A percentile compares a stretch with the other conserved stretches of the same genome.
Evolutionary conservation across 2,797 vertebrate genomes (phyloP).

Genomic region (Cynodonichthys magdalenae): DNA sequence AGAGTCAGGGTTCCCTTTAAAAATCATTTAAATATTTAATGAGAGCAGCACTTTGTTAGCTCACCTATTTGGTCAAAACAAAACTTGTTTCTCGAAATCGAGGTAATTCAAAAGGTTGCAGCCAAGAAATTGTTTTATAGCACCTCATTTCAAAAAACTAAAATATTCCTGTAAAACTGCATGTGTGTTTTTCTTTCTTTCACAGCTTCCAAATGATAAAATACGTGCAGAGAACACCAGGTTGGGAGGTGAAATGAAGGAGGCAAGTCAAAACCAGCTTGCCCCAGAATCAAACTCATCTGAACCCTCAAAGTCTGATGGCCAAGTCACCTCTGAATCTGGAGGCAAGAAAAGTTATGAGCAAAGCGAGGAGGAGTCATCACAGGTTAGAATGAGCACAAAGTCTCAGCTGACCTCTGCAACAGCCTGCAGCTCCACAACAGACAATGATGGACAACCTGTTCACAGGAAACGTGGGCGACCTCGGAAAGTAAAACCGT

Average conservation of each 20-base stretch:
- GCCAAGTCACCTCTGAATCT: slow-evolving; percentile 17
- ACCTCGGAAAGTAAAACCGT: slow-evolving; percentile 39
- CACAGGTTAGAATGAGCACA: slow-evolving; percentile 36
- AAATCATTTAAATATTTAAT: too few species aligned
- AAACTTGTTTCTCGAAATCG: too few species aligned
- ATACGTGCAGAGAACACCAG: slow-evolving; percentile 30
- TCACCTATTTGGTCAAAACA: too few species aligned
- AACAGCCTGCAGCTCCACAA: slow-evolving; percentile 36
- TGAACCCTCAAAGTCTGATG: slow-evolving; percentile 10
- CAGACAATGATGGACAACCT: slow-evolving; percentile 17
- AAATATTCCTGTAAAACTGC: too few species aligned
- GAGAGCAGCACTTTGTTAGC: too few species aligned
- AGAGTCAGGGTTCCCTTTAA: too few species aligned
- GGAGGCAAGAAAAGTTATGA: slow-evolving; percentile 6
- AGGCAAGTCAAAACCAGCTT: slow-evolving; percentile 9
- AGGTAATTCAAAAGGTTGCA: too few species aligned
- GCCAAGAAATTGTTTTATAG: too few species aligned
- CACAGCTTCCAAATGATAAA: slow-evolving; percentile 44
- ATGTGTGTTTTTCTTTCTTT: neutral
- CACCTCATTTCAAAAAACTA: too few species aligned
- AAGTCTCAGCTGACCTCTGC: slow-evolving; percentile 8
- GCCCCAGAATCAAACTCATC: slow-evolving; percentile 30
- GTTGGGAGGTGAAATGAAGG: slow-evolving; percentile 42
- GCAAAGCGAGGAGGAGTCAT: neutral
- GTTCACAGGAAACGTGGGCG: slow-evolving; percentile 51